Base-by-base conservation (phyloP, 2,113 vertebrate genomes). In the Hippocampus abdominalis region DNA sequence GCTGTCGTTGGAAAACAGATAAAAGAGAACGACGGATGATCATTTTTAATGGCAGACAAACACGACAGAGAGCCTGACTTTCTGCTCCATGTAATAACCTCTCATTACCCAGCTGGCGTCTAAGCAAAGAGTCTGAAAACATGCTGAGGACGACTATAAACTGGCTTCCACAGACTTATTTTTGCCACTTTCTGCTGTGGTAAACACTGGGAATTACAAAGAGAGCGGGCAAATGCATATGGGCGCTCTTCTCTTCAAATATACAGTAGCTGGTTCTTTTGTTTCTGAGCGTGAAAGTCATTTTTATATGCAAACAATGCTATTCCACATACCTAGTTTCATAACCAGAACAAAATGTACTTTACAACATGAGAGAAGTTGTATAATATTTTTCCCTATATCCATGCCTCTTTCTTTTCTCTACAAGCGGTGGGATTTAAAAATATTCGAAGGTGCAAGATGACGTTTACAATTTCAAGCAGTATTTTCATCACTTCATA, bases 61-160 rank as follows among this genome's bases (percentile, higher is more conserved):
- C 29, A 68, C 51, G 74, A 80, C 39, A 76, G 67, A 78, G 60
- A 68, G 65, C 57, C 77, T 71, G 70, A 46, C 36, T 82, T 77
- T 78, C 69, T 83, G 74, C 73, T 77, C 73, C 40, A 36, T 63
- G 72, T 84, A 78, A 76, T 70, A 86, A 87, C 80, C 82, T 81
- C 70, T 91, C 79, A 88, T 91, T 88, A 91, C 64, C 70, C 71
- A 56, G 65, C 69, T 83, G 86, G 89, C 76, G 27, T 83, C 64
- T 62, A 74, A 56, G 79, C 84, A 87, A 81, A 86, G 77, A 78
- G 63, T 84, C 74, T 75, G 59, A 71, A 85, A 87, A 88, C 86
- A 89, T 84, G 68, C 78, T 68, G 82, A 84, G 66, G 66, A 71
- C 61, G 71, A 69, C 79, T 70, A 80, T 82, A 81, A 85, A 81